These are phyloP conservation scores for Epizoanthus fatuus DNA, from an alignment of 92 coral and sea anemone genomes.

Conservation along the genomic window DNA sequence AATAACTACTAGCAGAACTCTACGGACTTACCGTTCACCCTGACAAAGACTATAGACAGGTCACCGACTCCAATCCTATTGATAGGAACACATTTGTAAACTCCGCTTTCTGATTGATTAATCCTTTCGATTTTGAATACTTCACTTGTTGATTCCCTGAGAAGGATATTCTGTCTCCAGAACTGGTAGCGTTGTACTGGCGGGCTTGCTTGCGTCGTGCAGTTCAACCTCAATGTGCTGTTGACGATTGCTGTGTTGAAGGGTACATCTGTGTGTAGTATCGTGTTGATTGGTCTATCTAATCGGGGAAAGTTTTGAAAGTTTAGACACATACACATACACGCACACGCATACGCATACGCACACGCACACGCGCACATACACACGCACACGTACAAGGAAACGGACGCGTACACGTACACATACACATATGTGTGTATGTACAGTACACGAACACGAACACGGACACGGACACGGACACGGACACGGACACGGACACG, in stretches of 20 bases:
- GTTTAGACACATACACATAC: background rate
- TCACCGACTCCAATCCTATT: constrained; percentile 11
- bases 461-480: too few relatives aligned
- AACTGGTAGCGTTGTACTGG: constrained; percentile 23
- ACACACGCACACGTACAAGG: too few relatives aligned
- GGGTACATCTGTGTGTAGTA: background rate
- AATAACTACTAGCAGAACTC: background rate
- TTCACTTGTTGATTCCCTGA: background rate
- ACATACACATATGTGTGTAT: too few relatives aligned
- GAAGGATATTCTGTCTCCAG: constrained; percentile 1
- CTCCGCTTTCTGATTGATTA: constrained; percentile 1
- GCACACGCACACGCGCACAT: too few relatives aligned
- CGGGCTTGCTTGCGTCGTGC: constrained; percentile 20
- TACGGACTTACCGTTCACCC: background rate
- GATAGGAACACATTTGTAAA: constrained; percentile 12
- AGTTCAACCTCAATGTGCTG: background rate
- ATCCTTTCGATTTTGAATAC: background rate
- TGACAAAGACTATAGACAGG: background rate
- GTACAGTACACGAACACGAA: too few relatives aligned
- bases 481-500: too few relatives aligned
- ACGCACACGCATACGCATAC: too few relatives aligned
- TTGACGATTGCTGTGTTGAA: background rate
- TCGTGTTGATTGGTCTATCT: constrained; percentile 20
- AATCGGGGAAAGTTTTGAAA: background rate
- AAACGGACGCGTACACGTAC: too few relatives aligned